These are phyloP conservation scores for Panthera tigris DNA, from an alignment of 2,113 vertebrate genomes.

Conservation along the genomic window DNA sequence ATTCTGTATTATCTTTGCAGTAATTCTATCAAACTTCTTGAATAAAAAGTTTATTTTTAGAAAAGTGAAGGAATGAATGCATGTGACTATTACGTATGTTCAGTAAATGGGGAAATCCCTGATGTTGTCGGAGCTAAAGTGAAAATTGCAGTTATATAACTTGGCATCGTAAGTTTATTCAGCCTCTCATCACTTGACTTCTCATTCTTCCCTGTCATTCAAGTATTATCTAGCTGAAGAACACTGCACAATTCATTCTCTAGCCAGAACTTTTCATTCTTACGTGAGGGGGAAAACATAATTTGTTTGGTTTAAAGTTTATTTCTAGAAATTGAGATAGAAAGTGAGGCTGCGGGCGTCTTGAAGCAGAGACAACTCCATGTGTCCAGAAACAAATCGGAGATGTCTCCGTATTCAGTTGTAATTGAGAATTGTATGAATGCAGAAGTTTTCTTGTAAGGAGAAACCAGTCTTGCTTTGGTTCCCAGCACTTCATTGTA, in stretches of 20 bases:
- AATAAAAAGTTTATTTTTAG: not conserved
- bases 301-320: slow-evolving; percentile 11
- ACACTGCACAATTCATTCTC: not conserved
- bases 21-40: not conserved
- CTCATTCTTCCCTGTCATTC: not conserved
- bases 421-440: not conserved
- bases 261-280: not conserved
- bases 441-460: not conserved
- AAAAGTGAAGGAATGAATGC: not conserved
- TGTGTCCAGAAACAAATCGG: not conserved
- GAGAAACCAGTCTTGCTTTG: not conserved
- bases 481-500: not conserved
- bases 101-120: not conserved
- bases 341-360: not conserved
- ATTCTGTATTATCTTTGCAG: not conserved
- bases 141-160: not conserved
- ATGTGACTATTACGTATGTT: not conserved
- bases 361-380: not conserved
- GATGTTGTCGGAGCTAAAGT: not conserved
- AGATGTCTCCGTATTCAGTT: not conserved
- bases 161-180: not conserved
- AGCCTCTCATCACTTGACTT: not conserved
- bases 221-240: not conserved
- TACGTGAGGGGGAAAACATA: not conserved
- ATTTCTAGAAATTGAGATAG: slow-evolving; percentile 2